Percentiles rank a stretch among this genome's conserved stretches.
These are phyloP conservation scores for Lepidurus couesii DNA, from an alignment of 1,140 invertebrate species.

Conservation along the genomic window DNA sequence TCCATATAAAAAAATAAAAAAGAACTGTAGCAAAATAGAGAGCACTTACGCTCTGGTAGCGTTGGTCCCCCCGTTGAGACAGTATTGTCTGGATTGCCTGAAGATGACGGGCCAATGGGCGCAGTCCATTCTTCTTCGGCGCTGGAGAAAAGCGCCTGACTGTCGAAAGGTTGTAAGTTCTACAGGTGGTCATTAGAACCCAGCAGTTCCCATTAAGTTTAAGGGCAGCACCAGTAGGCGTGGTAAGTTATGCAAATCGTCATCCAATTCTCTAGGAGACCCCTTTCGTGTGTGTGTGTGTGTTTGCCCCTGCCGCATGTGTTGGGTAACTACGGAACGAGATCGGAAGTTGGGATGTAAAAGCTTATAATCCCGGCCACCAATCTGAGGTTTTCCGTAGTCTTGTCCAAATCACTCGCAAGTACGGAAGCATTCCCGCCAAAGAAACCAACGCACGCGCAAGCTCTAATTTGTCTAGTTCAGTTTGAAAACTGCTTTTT, in stretches of 20 bases:
- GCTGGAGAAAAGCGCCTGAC: not conserved
- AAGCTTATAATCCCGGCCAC: constrained; percentile 1
- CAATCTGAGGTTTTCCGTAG: not conserved
- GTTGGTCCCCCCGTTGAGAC: no score
- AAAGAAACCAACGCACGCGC: not conserved
- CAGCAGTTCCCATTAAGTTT: not conserved
- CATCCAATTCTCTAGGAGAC: not conserved
- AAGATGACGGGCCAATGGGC: not conserved
- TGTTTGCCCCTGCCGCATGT: not conserved
- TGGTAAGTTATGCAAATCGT: not conserved
- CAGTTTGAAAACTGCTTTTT: no score
- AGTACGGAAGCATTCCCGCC: not conserved
- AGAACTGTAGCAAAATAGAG: no score
- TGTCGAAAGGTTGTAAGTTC: not conserved
- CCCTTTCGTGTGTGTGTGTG: not conserved
- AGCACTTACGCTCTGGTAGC: no score
- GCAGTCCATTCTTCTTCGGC: not conserved
- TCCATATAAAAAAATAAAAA: no score
- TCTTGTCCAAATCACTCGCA: not conserved
- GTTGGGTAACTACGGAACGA: not conserved
- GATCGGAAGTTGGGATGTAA: not conserved
- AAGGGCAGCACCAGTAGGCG: not conserved
- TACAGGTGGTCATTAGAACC: constrained; percentile 6
- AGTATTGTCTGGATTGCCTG: no score
- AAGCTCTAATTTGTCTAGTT: no score